Base-by-base conservation (phyloP, 1,140 invertebrate genomes). In the Neocloeon triangulifer region DNA sequence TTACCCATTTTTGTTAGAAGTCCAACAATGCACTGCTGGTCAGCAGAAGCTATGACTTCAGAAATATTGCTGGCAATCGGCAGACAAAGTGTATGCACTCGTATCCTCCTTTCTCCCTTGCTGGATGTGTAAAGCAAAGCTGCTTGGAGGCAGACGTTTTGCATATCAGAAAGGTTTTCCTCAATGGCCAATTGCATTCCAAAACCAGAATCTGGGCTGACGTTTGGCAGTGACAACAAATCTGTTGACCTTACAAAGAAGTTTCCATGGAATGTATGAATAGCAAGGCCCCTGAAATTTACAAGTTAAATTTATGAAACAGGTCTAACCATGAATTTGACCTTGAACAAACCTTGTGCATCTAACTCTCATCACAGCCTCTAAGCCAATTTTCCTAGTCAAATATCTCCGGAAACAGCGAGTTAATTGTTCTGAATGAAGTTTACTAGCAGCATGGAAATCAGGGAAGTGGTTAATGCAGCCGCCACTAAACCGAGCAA, bases 221-320 rank as follows among this genome's bases (percentile, higher is more conserved):
- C 76, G 59, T 97, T 98, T 17, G 95, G 89, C 37, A 99, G 56
- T 20, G 85, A 89, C 13, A 99, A 55, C 12, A 99, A 58, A 59
- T 99, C 94, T 4, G 91, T 95, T 0, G 92, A 96, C 13, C 95
- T 65, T 21, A 99, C 92, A 58, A 98, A 99, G 63, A 96, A 96
- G 53, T 97, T 97, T 7, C 95, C 95, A 59, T 98, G 91, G 65
- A 98, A 99, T 40, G 89, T 91, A 51, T 97, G 88, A 39, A 98
- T 89, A 19, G 79, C 66, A 25, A 98, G 54, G 12, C 94, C 84
- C 51, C 76, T 68, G 44, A 2, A 43, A 44, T 35, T 41, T 35
- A n/a, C 37, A 41, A 33, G n/a, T 16, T 29, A 23, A 26, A 18
- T 39, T 8, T 34, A 13, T 13, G 19, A 18, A 31, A n/a, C 8